Percentiles rank a stretch among this genome's conserved stretches.
phyloP scores from a whole-genome alignment of 2,797 vertebrate species.

The Sternotherus odoratus region DNA sequence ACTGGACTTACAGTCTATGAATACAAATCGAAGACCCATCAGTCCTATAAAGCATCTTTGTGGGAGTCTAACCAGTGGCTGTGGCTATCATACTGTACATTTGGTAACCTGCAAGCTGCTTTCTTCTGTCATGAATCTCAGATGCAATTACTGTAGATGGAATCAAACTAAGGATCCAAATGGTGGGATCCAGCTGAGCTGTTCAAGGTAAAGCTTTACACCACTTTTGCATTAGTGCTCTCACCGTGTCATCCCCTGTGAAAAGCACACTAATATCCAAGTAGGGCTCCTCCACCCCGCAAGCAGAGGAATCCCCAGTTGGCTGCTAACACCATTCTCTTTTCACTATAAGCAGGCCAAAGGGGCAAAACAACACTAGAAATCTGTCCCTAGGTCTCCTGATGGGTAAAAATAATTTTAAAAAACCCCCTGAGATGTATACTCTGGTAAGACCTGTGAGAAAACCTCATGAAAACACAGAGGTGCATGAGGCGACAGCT shows the following conservation, averaged over 20 bases:
- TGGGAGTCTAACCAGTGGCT: not conserved
- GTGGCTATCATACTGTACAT: not conserved
- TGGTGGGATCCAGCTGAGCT: not conserved
- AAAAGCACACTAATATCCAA: not conserved
- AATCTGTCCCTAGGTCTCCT: not conserved
- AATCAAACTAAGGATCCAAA: not conserved
- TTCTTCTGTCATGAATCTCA: constrained; percentile 19
- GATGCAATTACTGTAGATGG: not conserved
- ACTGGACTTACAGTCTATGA: not conserved
- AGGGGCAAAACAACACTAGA: not conserved
- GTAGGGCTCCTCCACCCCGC: not conserved
- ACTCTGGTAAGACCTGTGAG: not conserved
- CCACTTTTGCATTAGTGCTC: not conserved
- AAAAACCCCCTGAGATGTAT: not conserved
- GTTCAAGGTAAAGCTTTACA: not conserved
- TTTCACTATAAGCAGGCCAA: not conserved
- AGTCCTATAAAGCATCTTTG: not conserved
- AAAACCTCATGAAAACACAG: not conserved
- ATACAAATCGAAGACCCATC: not conserved
- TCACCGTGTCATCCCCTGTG: not conserved
- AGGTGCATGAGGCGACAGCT: not conserved
- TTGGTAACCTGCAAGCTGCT: constrained; percentile 4
- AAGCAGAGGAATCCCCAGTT: not conserved
- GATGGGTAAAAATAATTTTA: not conserved
- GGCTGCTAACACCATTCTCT: not conserved